These are phyloP conservation scores for Rynchops niger DNA, from an alignment of 2,113 vertebrate genomes.

Conservation along the genomic window DNA sequence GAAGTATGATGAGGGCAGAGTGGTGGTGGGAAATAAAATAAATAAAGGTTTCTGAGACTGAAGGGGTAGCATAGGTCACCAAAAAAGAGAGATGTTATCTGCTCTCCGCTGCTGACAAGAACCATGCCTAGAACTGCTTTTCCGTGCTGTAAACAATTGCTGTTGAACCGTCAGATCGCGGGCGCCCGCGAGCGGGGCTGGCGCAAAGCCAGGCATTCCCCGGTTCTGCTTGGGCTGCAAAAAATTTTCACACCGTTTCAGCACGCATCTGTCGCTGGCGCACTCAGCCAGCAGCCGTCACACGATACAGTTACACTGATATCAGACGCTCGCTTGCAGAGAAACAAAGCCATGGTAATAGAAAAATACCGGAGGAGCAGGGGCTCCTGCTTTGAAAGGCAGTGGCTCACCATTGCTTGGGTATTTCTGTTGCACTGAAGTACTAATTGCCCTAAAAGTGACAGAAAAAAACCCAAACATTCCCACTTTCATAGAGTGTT, in stretches of 20 bases:
- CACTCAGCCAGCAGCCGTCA: background rate
- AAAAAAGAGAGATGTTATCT: background rate
- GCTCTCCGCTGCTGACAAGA: background rate
- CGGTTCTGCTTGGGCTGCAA: conserved; percentile 28
- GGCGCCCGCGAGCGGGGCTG: background rate
- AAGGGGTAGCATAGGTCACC: background rate
- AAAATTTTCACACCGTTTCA: background rate
- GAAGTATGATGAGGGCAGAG: background rate
- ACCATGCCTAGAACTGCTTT: background rate
- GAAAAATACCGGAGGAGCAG: fast-evolving
- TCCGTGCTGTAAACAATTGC: background rate
- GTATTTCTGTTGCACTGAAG: background rate
- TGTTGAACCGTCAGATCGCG: background rate
- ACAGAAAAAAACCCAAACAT: background rate
- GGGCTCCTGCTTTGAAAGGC: background rate
- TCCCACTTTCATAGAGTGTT: background rate
- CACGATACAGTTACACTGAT: fast-evolving
- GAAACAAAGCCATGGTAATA: background rate
- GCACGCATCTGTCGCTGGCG: background rate
- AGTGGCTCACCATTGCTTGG: fast-evolving
- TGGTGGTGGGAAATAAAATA: background rate
- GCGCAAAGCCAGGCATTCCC: background rate
- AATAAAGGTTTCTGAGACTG: background rate
- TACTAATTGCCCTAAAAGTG: background rate
- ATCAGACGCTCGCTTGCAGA: fast-evolving